Base-by-base conservation (phyloP, 1,140 invertebrate species). In the Venturia canescens region DNA sequence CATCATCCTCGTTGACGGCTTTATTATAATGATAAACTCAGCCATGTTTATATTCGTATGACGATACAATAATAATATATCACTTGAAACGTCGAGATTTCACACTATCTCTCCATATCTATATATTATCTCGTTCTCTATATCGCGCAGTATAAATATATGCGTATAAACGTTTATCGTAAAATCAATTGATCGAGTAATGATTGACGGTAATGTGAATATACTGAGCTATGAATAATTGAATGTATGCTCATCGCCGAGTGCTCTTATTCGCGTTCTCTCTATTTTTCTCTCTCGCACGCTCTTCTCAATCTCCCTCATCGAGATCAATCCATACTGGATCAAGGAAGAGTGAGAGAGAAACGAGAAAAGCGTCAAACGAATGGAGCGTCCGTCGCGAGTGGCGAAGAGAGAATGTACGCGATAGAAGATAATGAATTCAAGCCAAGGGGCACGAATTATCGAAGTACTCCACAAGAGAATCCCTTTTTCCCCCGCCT, bases 361-460 rank as follows among this genome's bases (percentile, higher is more conserved):
- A 63, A 26, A 63, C 67, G 5, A 44, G 7, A 44, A 44, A 44
- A 44, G 7, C 66, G 38, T 78, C 66, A 34, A 67, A 16, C 72
- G 72, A 29, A 16, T 27, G 27, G 57, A 57, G 44, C 16, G 72
- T n/a, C 7, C 18, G 29, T 29, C 38, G 38, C 11, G 29, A 23
- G 53, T 75, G 21, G 72, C 21, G 23, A 75, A 50, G n/a, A 15
- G 31, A 48, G 34, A 79, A 48, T 50, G 71, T 66, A 3, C n/a
- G 44, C 66, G n/a, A 31, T 69, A 31, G 27, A 26, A 53, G 66
- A 63, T 83, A 83, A 80, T 80, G 81, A 79, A 83, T 83, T 80
- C 78, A 80, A 67, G 78, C 78, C 72, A 48, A 79, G 70, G 71
- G 76, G 75, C 63, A 79, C 38, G 48, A 83, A 83, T 83, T 81